These are phyloP conservation scores for Pipistrellus pygmaeus DNA, from an alignment of 2,797 vertebrate species.

Conservation along the genomic window DNA sequence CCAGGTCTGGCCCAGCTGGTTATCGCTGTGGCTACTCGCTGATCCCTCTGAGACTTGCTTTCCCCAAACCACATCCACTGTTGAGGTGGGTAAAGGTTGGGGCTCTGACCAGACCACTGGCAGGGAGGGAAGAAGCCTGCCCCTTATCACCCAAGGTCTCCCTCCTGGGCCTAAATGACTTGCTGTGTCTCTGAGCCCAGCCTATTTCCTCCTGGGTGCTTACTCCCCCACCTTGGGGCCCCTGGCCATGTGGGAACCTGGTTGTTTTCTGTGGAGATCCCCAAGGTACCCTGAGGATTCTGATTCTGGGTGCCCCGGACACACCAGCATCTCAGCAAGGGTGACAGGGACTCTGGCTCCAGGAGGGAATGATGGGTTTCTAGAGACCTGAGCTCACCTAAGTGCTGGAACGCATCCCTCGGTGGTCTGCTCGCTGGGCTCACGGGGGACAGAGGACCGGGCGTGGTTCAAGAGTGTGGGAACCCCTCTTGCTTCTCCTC, in stretches of 20 bases:
- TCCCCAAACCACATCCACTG: background rate
- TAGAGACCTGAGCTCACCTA: background rate
- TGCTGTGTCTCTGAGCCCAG: background rate
- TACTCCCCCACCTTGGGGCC: rapidly evolving
- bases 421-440: background rate
- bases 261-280: background rate
- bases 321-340: background rate
- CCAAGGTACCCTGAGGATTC: background rate
- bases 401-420: too few relatives aligned
- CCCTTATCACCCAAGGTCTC: background rate
- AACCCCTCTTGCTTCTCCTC: background rate
- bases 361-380: background rate
- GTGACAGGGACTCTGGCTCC: background rate
- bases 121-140: background rate
- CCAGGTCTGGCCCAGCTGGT: background rate
- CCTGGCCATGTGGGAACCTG: background rate
- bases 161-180: background rate
- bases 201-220: background rate
- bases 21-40: background rate
- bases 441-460: too few relatives aligned
- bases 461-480: background rate
- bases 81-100: background rate
- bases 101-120: background rate
- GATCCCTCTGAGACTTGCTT: background rate
- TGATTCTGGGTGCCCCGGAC: background rate